phyloP scores from a whole-genome alignment of 2,113 vertebrate species.

The Carollia perspicillata region DNA sequence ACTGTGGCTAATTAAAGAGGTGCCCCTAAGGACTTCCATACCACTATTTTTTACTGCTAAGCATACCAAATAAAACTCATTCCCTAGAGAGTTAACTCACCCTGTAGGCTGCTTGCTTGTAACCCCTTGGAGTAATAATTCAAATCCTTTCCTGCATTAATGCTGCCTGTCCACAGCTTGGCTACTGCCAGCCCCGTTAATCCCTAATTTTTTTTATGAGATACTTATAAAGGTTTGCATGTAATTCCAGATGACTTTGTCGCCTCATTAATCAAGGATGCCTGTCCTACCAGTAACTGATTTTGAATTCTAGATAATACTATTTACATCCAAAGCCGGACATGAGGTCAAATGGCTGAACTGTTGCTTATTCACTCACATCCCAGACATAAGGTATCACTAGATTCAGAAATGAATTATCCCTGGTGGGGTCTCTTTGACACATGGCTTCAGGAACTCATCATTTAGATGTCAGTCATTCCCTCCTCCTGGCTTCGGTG shows the following conservation, averaged over 20 bases:
- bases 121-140: neutral
- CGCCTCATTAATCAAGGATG: constrained; percentile 18
- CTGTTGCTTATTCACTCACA: neutral
- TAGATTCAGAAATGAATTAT: constrained; percentile 56
- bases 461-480: constrained; percentile 62
- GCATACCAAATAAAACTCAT: neutral
- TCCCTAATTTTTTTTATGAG: neutral
- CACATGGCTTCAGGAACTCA: constrained; percentile 61
- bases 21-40: neutral
- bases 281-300: neutral
- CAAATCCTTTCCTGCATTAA: neutral
- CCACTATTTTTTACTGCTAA: neutral
- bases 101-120: neutral
- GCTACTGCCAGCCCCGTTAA: neutral
- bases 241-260: constrained; percentile 11
- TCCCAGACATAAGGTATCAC: neutral
- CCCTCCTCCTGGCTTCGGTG: neutral
- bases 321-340: neutral
- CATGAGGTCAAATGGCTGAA: neutral
- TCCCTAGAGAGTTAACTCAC: neutral
- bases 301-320: constrained; percentile 58
- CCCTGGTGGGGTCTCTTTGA: constrained; percentile 25
- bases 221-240: neutral
- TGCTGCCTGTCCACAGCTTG: neutral
- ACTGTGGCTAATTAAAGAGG: neutral